Percentiles rank a stretch among this genome's conserved stretches.
Evolutionary conservation across 1,140 invertebrate genomes (phyloP).

Genomic region (Nephotettix cincticeps): DNA sequence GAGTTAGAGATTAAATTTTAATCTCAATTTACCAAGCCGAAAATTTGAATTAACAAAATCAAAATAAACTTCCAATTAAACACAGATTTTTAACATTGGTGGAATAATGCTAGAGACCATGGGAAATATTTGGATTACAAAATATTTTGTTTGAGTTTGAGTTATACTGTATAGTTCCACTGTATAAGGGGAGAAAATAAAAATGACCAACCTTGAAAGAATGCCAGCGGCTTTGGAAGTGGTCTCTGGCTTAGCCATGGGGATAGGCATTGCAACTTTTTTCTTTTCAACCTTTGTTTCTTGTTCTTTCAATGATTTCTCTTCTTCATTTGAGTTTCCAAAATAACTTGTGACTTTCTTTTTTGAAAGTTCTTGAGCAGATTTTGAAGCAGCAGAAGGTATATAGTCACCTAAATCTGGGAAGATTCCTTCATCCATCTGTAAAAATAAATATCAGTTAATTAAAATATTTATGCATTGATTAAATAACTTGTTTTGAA

Average conservation of each 20-base stretch:
- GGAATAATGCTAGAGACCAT: no score
- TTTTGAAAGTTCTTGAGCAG: constrained; percentile 31
- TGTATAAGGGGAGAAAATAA: no score
- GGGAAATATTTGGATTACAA: no score
- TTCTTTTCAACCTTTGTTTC: constrained; percentile 32
- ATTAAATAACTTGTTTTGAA: no score
- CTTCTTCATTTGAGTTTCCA: constrained; percentile 44
- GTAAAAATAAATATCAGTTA: constrained; percentile 7
- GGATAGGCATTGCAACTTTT: constrained; percentile 34
- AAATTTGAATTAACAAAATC: no score
- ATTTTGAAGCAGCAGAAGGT: constrained; percentile 49
- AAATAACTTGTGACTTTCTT: constrained; percentile 53
- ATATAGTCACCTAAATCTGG: constrained; percentile 93
- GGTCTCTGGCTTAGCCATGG: constrained; percentile 38
- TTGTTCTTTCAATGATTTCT: constrained; percentile 35
- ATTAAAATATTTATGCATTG: no score
- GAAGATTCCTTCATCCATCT: constrained; percentile 81
- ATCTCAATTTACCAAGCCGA: no score
- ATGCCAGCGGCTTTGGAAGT: constrained; percentile 46
- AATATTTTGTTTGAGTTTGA: no score
- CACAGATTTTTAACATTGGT: no score
- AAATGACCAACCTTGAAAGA: constrained; percentile 51
- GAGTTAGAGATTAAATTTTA: no score
- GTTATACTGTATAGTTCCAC: no score
- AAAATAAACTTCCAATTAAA: no score